phyloP scores from a whole-genome alignment of 2,888 invertebrate genomes.

The Selenia dentaria region DNA sequence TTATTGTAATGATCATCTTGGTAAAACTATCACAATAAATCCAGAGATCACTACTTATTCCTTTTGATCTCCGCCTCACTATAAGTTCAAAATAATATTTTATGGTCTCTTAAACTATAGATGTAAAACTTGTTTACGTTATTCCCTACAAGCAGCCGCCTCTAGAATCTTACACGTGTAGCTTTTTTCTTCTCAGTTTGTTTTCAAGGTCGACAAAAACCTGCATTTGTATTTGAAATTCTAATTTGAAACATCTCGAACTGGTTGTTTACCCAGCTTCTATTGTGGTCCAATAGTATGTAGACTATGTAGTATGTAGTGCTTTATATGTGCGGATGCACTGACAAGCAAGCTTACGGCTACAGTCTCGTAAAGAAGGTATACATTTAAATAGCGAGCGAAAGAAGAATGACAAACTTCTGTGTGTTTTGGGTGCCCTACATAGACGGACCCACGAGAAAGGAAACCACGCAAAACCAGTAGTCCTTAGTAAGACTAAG shows the following conservation, averaged over 20 bases:
- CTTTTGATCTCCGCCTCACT: background rate
- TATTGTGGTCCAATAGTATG: slow-evolving; percentile 5
- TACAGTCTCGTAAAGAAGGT: too few relatives aligned
- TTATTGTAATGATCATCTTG: too few relatives aligned
- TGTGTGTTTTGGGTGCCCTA: too few relatives aligned
- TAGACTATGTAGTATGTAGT: too few relatives aligned
- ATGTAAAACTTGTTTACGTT: slow-evolving; percentile 15
- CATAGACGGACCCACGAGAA: too few relatives aligned
- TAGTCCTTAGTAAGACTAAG: too few relatives aligned
- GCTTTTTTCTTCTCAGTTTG: slow-evolving; percentile 6
- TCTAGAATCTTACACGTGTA: slow-evolving; percentile 2
- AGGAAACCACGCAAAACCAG: too few relatives aligned
- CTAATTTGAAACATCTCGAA: slow-evolving; percentile 6
- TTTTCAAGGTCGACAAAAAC: slow-evolving; percentile 16
- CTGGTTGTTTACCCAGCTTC: slow-evolving; percentile 1
- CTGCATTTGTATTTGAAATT: slow-evolving; percentile 18
- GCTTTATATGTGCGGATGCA: too few relatives aligned
- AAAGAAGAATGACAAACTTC: too few relatives aligned
- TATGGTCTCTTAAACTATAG: background rate
- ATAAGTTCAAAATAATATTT: background rate
- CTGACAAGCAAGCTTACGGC: too few relatives aligned
- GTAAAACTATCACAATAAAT: background rate
- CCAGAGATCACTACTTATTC: background rate
- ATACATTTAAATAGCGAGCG: too few relatives aligned
- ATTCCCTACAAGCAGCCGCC: background rate